Evolutionary conservation across 2,888 invertebrate species (phyloP), one percentile per base, ranked within the genome.

Genomic region (Epicampocera succincta): DNA sequence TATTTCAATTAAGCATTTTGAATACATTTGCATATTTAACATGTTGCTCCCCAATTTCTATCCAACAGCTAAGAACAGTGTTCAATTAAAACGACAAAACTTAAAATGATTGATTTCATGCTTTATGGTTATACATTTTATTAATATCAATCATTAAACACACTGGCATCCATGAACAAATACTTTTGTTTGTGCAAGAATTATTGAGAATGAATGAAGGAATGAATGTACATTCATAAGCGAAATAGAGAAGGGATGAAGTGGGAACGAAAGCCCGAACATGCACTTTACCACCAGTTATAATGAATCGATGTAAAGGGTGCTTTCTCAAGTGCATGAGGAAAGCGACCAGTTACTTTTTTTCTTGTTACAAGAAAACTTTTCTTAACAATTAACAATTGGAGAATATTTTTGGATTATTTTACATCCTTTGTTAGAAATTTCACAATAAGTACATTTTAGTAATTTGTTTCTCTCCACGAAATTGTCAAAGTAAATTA

Each of bases 71-170:
- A 33, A 33, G 33, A 33, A 8, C 33, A 17, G 12, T 19, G 46
- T 25, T 46, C 40, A 76, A 76, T 76, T 76, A 76, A 74, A 44
- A 46, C 1, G 60, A 33, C 15, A 52, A 56, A 42, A 54, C 15
- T 2, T 44, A 33, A 56, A 71, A 50, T 71, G 71, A 71, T 71
- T 65, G 71, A 77, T 77, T 77, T 63, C 48, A 40, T 77, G 40
- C 46, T 71, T 12, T 29, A 33, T 25, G 40, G 9, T 58, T 58
- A 50, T 63, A 25, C 63, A 65, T 63, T 77, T 46, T 71, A 58
- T 65, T 77, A 71, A 65, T 71, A 71, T 71, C 65, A 50, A 65
- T 71, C 50, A 71, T 58, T 63, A 56, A 63, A 56, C 61, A 56
- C n/a, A 48, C 46, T 29, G 1, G 29, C 46, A 66, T 17, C 12